Evolutionary conservation across 2,113 vertebrate genomes (phyloP).

Genomic region (Gallinago jamesoni): DNA sequence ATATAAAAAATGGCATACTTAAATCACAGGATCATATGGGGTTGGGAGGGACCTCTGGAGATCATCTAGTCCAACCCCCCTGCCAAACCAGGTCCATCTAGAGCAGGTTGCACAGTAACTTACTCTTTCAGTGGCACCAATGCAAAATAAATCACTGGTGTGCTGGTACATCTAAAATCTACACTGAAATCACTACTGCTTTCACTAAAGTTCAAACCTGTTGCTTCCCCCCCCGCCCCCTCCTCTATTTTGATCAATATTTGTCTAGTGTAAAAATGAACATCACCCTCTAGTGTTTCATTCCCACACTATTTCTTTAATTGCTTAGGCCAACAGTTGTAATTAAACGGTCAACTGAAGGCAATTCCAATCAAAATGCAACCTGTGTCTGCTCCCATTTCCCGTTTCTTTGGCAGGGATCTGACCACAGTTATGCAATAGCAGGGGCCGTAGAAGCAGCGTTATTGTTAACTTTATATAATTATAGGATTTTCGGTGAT

Average conservation of each 20-base stretch:
- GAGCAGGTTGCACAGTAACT: no score
- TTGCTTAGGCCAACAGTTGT: neutral
- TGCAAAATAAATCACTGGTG: neutral
- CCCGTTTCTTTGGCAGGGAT: slow-evolving; percentile 28
- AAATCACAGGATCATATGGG: neutral
- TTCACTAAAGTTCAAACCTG: neutral
- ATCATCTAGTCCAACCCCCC: no score
- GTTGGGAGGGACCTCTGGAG: no score
- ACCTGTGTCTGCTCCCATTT: neutral
- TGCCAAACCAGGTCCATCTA: no score
- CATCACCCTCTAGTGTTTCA: neutral
- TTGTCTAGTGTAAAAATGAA: neutral
- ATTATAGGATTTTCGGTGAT: neutral
- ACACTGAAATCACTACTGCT: neutral
- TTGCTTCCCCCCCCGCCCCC: fast-evolving
- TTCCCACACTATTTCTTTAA: neutral
- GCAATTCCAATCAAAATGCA: neutral
- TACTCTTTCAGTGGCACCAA: neutral
- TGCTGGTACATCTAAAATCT: neutral
- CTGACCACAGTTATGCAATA: slow-evolving; percentile 1
- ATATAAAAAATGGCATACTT: neutral
- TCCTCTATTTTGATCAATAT: neutral
- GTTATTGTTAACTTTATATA: slow-evolving; percentile 30
- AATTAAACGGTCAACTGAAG: neutral
- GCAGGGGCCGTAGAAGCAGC: neutral